Evolutionary conservation across 2,797 vertebrate species (phyloP).

Genomic region (Lepilemur septentrionalis): DNA sequence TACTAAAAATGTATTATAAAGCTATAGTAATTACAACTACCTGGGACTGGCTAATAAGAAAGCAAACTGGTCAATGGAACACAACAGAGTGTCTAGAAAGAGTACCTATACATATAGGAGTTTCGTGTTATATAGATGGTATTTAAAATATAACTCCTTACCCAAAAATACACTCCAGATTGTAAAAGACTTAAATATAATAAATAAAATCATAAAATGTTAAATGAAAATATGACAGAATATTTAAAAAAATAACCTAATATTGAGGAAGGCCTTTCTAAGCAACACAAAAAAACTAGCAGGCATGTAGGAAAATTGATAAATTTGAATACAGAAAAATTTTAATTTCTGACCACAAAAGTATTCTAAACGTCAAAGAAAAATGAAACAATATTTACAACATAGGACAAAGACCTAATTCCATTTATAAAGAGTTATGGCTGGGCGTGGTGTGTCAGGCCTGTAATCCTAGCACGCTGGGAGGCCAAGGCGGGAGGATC

Average conservation of each 20-base stretch:
- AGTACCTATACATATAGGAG: neutral
- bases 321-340: conserved; percentile 9
- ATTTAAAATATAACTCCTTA: conserved; percentile 20
- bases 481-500: neutral
- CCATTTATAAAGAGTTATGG: neutral
- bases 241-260: conserved; percentile 10
- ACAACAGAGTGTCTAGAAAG: neutral
- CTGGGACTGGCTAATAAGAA: neutral
- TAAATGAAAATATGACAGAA: conserved; percentile 7
- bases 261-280: neutral
- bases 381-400: neutral
- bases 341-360: neutral
- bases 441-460: neutral
- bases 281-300: neutral
- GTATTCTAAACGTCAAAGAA: neutral
- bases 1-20: neutral
- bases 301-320: neutral
- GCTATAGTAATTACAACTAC: neutral
- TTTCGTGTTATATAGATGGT: neutral
- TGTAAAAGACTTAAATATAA: conserved; percentile 14
- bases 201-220: neutral
- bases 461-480: neutral
- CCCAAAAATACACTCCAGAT: neutral
- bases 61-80: neutral
- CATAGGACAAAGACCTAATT: neutral